Evolutionary conservation across 2,888 invertebrate genomes (phyloP).

Genomic region (Mongoloraphidia duomilia): DNA sequence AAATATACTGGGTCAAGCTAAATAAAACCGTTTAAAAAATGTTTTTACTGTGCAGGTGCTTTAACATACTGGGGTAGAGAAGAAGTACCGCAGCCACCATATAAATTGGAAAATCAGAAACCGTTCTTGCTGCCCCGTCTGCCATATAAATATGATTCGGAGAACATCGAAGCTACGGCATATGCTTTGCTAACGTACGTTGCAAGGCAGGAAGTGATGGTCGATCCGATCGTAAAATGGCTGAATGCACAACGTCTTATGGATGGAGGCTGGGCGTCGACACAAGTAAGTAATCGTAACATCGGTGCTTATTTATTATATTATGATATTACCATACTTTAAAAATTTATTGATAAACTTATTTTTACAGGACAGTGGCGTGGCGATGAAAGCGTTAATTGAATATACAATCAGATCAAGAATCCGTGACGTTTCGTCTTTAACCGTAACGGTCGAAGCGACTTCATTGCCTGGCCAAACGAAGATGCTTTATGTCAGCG

Average conservation of each 20-base stretch:
- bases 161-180: constrained; percentile 85
- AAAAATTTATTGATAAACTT: neutral
- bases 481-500: constrained; percentile 50
- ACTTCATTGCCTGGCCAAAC: constrained; percentile 60
- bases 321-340: neutral
- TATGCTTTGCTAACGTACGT: constrained; percentile 84
- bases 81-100: constrained; percentile 63
- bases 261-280: constrained; percentile 81
- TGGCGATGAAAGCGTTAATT: constrained; percentile 76
- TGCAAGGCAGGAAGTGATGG: constrained; percentile 63
- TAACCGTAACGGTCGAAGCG: constrained; percentile 70
- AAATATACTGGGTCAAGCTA: too few species aligned
- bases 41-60: constrained; percentile 38
- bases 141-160: constrained; percentile 77
- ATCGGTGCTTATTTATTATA: neutral
- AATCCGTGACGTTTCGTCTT: constrained; percentile 67
- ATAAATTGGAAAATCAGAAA: constrained; percentile 80
- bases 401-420: constrained; percentile 78
- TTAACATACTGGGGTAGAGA: constrained; percentile 77
- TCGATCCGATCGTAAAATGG: constrained; percentile 83
- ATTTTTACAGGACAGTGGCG: constrained; percentile 58
- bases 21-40: too few species aligned
- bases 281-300: constrained; percentile 39
- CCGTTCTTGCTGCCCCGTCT: constrained; percentile 78
- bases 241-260: constrained; percentile 73